Conservation (phyloP, 2,113 vertebrate genomes). For the Sinocyclocheilus anophthalmus region DNA sequence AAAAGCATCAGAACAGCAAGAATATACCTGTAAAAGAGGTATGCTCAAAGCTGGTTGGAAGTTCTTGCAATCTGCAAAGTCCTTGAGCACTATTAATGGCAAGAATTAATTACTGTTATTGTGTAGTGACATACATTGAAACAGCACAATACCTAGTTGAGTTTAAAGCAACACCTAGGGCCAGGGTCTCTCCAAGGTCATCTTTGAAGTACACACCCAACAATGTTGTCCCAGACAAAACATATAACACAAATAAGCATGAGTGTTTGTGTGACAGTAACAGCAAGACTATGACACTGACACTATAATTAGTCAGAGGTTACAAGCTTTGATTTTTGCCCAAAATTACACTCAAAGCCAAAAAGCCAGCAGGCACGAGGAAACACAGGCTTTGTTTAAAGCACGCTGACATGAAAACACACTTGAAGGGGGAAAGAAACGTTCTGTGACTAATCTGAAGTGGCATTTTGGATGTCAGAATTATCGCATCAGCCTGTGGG, state of each 20-base stretch:
- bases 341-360: slow-evolving; percentile 8
- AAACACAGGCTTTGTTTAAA: slow-evolving; percentile 45
- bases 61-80: background rate
- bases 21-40: background rate
- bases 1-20: background rate
- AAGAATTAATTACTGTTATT: background rate
- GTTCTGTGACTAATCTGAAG: slow-evolving; percentile 64
- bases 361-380: slow-evolving; percentile 16
- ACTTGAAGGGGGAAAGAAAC: slow-evolving; percentile 62
- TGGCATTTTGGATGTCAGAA: slow-evolving; percentile 74
- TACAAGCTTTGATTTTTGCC: slow-evolving; percentile 29
- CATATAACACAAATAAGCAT: background rate
- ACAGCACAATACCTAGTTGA: background rate
- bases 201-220: background rate
- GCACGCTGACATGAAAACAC: slow-evolving; percentile 52
- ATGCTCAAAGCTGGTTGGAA: background rate
- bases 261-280: background rate
- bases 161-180: background rate
- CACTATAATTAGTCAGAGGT: slow-evolving; percentile 45
- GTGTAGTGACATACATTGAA: background rate
- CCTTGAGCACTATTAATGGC: background rate
- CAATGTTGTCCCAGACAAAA: background rate
- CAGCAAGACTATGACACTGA: background rate
- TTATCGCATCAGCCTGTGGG: slow-evolving; percentile 72
- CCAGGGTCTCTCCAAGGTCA: slow-evolving; percentile 3